A percentile compares a stretch with the other conserved stretches of the same genome.
Evolutionary conservation across 2,888 invertebrate genomes (phyloP).

Genomic region (Nephrotoma guestfalica): DNA sequence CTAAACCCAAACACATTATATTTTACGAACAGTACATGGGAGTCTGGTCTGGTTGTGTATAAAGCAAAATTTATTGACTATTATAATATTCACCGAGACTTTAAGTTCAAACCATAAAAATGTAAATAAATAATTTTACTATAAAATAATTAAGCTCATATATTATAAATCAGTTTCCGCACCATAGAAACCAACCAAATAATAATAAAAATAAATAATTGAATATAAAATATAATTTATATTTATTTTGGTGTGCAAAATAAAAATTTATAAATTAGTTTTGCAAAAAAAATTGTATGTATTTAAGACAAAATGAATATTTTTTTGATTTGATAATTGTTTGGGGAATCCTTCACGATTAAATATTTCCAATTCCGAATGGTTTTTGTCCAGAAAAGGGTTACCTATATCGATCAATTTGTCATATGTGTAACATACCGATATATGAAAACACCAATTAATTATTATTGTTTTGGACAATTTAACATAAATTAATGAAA

Average conservation of each 20-base stretch:
- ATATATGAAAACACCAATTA: too few relatives aligned
- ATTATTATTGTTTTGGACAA: not conserved
- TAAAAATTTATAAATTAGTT: not conserved
- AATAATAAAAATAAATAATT: not conserved
- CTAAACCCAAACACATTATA: not conserved
- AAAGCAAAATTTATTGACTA: not conserved
- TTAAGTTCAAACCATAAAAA: not conserved
- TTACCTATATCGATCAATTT: too few relatives aligned
- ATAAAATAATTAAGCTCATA: not conserved
- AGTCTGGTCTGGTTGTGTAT: not conserved
- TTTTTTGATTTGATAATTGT: too few relatives aligned
- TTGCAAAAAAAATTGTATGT: not conserved
- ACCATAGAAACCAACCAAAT: not conserved
- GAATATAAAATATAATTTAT: not conserved
- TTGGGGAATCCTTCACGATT: too few relatives aligned
- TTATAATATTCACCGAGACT: not conserved
- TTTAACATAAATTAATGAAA: not conserved
- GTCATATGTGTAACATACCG: too few relatives aligned
- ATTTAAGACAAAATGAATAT: too few relatives aligned
- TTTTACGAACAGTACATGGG: not conserved
- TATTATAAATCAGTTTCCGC: not conserved
- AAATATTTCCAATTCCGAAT: too few relatives aligned
- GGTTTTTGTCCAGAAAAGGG: too few relatives aligned
- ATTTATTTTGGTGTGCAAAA: not conserved
- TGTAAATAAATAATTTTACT: not conserved